Evolutionary conservation across 2,888 invertebrate genomes (phyloP).

Genomic region (Caenorhabditis sp.): DNA sequence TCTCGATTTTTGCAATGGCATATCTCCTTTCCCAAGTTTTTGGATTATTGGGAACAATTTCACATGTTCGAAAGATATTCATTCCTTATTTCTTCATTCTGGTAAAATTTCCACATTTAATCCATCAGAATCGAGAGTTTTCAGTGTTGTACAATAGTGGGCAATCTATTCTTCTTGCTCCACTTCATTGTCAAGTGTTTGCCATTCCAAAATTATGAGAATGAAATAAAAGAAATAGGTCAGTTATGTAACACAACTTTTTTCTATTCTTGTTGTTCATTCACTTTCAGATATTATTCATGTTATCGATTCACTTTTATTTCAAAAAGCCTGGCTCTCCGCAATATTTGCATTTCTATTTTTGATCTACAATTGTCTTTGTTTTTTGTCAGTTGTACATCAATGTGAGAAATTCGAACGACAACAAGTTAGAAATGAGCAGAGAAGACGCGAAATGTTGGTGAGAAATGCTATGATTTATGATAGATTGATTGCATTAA

Average conservation of each 20-base stretch:
- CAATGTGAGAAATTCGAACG: slow-evolving; percentile 16
- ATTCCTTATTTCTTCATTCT: slow-evolving; percentile 24
- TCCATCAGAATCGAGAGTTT: neutral
- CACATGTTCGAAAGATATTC: slow-evolving; percentile 11
- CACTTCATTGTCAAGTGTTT: neutral
- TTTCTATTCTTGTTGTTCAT: too few species aligned
- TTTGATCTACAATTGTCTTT: slow-evolving; percentile 17
- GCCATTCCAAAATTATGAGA: neutral
- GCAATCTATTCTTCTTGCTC: slow-evolving; percentile 6
- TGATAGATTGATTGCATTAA: slow-evolving; percentile 11
- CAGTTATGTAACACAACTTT: too few species aligned
- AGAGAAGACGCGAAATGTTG: slow-evolving; percentile 8
- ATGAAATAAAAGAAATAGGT: too few species aligned
- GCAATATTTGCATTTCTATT: neutral
- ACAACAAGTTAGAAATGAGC: slow-evolving; percentile 1
- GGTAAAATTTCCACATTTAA: neutral
- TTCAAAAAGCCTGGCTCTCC: neutral
- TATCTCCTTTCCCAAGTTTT: slow-evolving; percentile 22
- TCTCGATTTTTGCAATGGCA: slow-evolving; percentile 2
- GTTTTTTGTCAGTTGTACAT: slow-evolving; percentile 10
- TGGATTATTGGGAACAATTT: slow-evolving; percentile 19
- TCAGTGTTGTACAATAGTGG: neutral
- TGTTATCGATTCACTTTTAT: neutral
- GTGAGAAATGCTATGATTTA: slow-evolving; percentile 22
- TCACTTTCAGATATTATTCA: neutral